These are phyloP conservation scores for Plebejus anna DNA, from an alignment of 2,888 invertebrate species.

Conservation along the genomic window DNA sequence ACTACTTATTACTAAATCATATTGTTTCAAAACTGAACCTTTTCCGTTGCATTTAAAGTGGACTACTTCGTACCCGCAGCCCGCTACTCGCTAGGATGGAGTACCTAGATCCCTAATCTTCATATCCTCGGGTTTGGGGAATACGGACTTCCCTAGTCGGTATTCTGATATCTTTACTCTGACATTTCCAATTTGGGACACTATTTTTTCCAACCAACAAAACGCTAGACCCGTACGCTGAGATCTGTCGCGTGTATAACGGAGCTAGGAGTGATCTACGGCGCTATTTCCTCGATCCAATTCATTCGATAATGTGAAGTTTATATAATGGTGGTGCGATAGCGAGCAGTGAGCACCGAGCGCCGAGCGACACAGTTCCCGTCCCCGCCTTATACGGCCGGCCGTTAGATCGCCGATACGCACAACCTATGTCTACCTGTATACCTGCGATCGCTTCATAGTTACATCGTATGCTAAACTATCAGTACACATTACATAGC, in stretches of 20 bases:
- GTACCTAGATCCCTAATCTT: not conserved
- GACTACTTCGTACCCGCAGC: too few species aligned
- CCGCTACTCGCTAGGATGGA: not conserved
- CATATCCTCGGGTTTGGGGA: too few species aligned
- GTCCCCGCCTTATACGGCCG: slow-evolving; percentile 8
- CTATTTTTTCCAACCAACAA: not conserved
- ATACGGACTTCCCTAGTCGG: too few species aligned
- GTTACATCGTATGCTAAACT: not conserved
- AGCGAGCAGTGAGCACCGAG: not conserved
- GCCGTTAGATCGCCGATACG: slow-evolving; percentile 20
- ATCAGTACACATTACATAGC: not conserved
- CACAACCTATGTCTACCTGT: not conserved
- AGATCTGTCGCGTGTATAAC: not conserved
- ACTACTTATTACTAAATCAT: not conserved
- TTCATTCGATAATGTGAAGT: slow-evolving; percentile 11
- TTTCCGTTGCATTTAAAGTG: not conserved
- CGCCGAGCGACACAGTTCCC: slow-evolving; percentile 3
- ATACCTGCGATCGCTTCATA: not conserved
- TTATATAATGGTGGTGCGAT: slow-evolving; percentile 11
- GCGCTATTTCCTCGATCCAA: slow-evolving; percentile 9
- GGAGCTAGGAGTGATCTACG: not conserved
- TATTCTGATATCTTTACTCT: too few species aligned
- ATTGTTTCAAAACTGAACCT: not conserved
- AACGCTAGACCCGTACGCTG: not conserved
- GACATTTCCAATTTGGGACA: not conserved